Percentiles rank a stretch among this genome's conserved stretches.
Conservation (phyloP, 2,888 invertebrate species). For the Eilema griseolum region DNA sequence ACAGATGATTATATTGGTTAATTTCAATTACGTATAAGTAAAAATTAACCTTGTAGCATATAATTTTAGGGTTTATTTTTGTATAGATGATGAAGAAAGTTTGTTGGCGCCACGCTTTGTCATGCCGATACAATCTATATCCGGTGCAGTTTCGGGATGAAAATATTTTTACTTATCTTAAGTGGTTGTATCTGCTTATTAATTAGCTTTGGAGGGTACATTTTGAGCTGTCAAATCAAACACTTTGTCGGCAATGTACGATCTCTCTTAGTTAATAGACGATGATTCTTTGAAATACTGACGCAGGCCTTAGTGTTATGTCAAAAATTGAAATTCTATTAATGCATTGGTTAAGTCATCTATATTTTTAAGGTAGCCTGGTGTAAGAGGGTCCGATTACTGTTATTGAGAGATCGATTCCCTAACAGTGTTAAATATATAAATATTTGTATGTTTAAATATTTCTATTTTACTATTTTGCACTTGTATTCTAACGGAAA, state of each 20-base stretch:
- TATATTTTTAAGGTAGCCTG: slow-evolving; percentile 22
- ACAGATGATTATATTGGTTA: slow-evolving; percentile 42
- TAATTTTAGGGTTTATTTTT: slow-evolving; percentile 50
- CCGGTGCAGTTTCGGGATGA: slow-evolving; percentile 86
- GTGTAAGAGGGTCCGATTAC: background rate
- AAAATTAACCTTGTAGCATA: slow-evolving; percentile 35
- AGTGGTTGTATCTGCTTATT: slow-evolving; percentile 87
- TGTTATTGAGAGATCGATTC: background rate
- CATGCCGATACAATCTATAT: slow-evolving; percentile 85
- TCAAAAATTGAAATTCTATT: slow-evolving; percentile 53
- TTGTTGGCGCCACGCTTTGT: slow-evolving; percentile 85
- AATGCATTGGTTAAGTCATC: slow-evolving; percentile 51
- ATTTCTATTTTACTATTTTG: too few relatives aligned
- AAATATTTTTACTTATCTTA: slow-evolving; percentile 87
- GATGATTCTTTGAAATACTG: slow-evolving; percentile 78
- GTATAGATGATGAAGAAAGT: slow-evolving; percentile 38
- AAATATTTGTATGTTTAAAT: too few relatives aligned
- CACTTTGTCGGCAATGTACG: slow-evolving; percentile 79
- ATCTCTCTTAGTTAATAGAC: slow-evolving; percentile 71
- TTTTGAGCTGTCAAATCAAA: slow-evolving; percentile 83
- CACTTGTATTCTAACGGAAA: too few relatives aligned
- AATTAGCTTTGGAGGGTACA: slow-evolving; percentile 82
- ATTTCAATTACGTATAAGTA: slow-evolving; percentile 29
- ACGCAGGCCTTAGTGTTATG: slow-evolving; percentile 57
- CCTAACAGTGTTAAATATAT: too few relatives aligned